Conservation (phyloP, 2,888 invertebrate species). For the Lomographa bimaculata region DNA sequence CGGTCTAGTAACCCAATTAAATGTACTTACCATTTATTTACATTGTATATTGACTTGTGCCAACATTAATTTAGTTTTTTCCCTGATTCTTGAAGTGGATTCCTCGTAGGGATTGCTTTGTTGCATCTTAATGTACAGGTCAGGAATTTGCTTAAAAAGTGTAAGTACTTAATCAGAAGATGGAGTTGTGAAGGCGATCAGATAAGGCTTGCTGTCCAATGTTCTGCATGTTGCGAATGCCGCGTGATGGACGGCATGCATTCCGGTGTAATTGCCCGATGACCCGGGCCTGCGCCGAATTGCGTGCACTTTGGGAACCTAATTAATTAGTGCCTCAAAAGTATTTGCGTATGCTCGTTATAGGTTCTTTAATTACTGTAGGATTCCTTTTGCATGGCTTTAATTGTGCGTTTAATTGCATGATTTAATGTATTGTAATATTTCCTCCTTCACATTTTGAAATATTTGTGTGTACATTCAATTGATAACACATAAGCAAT, state of each 20-base stretch:
- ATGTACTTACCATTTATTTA: too few relatives aligned
- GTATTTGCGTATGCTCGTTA: slow-evolving; percentile 1
- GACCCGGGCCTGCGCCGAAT: not conserved
- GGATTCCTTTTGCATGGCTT: too few relatives aligned
- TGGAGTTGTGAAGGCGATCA: slow-evolving; percentile 3
- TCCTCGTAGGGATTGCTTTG: not conserved
- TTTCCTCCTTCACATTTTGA: too few relatives aligned
- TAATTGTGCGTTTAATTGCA: too few relatives aligned
- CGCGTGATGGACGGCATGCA: too few relatives aligned
- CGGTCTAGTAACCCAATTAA: too few relatives aligned
- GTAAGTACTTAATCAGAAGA: slow-evolving; percentile 5
- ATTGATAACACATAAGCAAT: too few relatives aligned
- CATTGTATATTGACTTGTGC: too few relatives aligned
- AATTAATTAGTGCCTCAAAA: slow-evolving; percentile 5
- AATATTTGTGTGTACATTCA: too few relatives aligned
- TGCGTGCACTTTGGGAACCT: not conserved
- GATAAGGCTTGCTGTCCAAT: not conserved
- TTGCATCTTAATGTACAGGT: slow-evolving; percentile 3
- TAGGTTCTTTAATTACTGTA: not conserved
- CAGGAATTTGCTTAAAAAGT: slow-evolving; percentile 5
- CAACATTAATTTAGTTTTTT: too few relatives aligned
- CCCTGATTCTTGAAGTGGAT: too few relatives aligned
- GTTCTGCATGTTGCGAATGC: not conserved
- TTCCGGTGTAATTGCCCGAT: not conserved
- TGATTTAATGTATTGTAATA: too few relatives aligned